Evolutionary conservation across 1,140 invertebrate species (phyloP).

Genomic region (Lordiphosa clarofinis): DNA sequence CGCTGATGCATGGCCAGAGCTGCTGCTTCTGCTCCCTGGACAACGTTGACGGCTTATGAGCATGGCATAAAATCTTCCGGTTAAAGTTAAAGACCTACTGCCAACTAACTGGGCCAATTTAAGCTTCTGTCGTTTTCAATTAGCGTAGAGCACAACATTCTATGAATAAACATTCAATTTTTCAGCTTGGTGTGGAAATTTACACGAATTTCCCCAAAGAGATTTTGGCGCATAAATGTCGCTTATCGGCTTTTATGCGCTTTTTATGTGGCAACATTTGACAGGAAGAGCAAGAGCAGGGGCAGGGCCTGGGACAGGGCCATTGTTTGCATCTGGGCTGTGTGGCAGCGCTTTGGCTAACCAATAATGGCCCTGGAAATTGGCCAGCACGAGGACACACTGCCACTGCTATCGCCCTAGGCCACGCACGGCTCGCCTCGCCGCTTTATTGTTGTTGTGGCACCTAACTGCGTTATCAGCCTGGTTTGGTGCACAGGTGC

Average conservation of each 20-base stretch:
- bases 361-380: slow-evolving; percentile 72
- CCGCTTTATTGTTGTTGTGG: slow-evolving; percentile 18
- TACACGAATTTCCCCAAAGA: slow-evolving; percentile 43
- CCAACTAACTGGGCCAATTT: slow-evolving; percentile 19
- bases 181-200: slow-evolving; percentile 38
- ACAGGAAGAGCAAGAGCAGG: slow-evolving; percentile 16
- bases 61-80: slow-evolving; percentile 71
- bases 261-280: slow-evolving; percentile 62
- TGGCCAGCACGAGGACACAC: slow-evolving; percentile 36
- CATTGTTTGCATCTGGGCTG: slow-evolving; percentile 72
- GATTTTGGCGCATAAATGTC: slow-evolving; percentile 67
- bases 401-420: slow-evolving; percentile 46
- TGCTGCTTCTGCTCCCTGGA: slow-evolving; percentile 1
- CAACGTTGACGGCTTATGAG: slow-evolving; percentile 32
- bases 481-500: slow-evolving; percentile 47
- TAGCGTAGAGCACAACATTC: slow-evolving; percentile 37
- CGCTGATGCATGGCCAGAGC: slow-evolving; percentile 66
- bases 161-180: slow-evolving; percentile 56
- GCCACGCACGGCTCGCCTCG: slow-evolving; percentile 35
- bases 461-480: slow-evolving; percentile 55
- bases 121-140: slow-evolving; percentile 54
- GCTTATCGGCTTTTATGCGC: slow-evolving; percentile 74
- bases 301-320: slow-evolving; percentile 13
- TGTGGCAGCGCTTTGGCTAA: slow-evolving; percentile 63
- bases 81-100: slow-evolving; percentile 66